A percentile compares a stretch with the other conserved stretches of the same genome.
These are phyloP conservation scores for Cygnus atratus DNA, from an alignment of 2,113 vertebrate genomes.

Conservation along the genomic window DNA sequence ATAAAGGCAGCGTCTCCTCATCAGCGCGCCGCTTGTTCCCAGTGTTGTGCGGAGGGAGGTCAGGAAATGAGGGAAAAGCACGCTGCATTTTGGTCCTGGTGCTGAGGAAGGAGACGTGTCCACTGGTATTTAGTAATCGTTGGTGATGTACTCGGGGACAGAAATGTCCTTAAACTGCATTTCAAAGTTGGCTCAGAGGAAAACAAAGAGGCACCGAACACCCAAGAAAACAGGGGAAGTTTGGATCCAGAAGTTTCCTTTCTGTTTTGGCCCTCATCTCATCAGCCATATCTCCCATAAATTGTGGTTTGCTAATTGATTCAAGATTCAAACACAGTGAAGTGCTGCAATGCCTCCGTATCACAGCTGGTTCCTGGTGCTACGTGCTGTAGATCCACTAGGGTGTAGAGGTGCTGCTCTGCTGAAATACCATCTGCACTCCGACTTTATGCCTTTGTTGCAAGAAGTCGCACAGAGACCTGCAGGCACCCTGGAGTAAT, in stretches of 20 bases:
- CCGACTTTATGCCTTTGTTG: background rate
- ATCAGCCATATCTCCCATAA: background rate
- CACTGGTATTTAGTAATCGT: background rate
- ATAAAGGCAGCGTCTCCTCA: background rate
- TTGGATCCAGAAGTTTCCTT: background rate
- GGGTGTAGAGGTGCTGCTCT: background rate
- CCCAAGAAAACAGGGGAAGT: background rate
- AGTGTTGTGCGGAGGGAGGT: background rate
- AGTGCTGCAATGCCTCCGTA: background rate
- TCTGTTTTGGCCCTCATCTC: background rate
- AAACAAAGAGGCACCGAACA: background rate
- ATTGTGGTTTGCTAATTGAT: accelerated
- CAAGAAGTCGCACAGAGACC: accelerated
- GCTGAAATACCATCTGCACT: background rate
- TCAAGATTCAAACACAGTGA: background rate
- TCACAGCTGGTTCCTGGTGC: background rate
- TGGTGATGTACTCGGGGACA: background rate
- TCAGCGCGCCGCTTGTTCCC: background rate
- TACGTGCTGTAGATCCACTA: too few species aligned
- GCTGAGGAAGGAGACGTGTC: accelerated
- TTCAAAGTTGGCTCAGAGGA: background rate
- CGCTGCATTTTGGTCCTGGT: accelerated
- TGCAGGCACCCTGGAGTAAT: background rate
- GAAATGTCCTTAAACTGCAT: background rate
- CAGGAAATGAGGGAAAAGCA: background rate